phyloP scores from a whole-genome alignment of 1,140 invertebrate species.

The Callitettix versicolor region DNA sequence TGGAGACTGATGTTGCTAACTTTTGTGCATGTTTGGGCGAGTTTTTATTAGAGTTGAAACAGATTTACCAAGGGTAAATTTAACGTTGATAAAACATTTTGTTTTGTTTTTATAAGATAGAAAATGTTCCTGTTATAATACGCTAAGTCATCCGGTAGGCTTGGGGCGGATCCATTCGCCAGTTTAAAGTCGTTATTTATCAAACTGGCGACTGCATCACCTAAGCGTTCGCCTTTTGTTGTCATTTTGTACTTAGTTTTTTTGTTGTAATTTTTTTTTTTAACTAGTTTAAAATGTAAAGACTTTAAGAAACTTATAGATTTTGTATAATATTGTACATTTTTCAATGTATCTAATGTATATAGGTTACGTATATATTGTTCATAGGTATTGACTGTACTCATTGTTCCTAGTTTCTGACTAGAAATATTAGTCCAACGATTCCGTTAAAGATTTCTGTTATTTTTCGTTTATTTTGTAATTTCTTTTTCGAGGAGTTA shows the following conservation, averaged over 20 bases:
- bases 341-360: conserved; percentile 10
- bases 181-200: conserved; percentile 1
- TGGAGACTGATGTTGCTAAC: no score
- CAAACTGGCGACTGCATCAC: conserved; percentile 8
- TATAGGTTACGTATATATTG: conserved; percentile 4
- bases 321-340: conserved; percentile 18
- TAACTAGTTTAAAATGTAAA: conserved; percentile 18
- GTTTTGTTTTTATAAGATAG: conserved; percentile 34
- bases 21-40: no score
- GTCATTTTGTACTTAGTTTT: conserved; percentile 17
- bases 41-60: no score
- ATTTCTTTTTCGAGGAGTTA: no score
- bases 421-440: no score
- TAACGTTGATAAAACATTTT: conserved; percentile 23
- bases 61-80: no score
- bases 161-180: conserved; percentile 26
- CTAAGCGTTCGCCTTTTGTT: conserved; percentile 6
- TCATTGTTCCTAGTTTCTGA: no score
- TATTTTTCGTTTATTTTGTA: no score
- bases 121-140: conserved; percentile 37
- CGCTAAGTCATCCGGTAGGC: conserved; percentile 34
- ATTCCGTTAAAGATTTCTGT: no score
- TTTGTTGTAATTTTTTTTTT: conserved; percentile 1
- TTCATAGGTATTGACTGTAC: not conserved
- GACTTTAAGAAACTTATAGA: conserved; percentile 12